Evolutionary conservation across 2,797 vertebrate genomes (phyloP).

Genomic region (Gymnothorax javanicus): DNA sequence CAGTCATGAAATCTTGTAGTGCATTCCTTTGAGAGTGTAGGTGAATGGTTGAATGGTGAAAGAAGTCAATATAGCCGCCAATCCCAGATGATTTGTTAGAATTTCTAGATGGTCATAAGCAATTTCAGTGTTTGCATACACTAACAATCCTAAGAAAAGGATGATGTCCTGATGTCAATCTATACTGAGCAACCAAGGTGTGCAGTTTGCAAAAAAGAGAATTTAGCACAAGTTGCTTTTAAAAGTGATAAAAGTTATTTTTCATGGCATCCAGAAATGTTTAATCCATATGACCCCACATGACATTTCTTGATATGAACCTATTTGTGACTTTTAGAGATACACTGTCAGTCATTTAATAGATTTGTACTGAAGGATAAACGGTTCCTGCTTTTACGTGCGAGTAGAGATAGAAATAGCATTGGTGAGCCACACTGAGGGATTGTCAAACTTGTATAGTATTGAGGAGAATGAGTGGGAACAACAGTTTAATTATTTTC

Average conservation of each 20-base stretch:
- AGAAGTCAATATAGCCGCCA: neutral
- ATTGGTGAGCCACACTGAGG: neutral
- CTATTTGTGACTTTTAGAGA: neutral
- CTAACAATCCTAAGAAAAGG: neutral
- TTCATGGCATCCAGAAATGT: neutral
- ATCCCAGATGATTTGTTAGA: neutral
- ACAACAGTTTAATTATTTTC: neutral
- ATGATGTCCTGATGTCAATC: neutral
- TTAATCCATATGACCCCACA: neutral
- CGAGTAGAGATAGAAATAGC: neutral
- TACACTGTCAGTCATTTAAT: slow-evolving; percentile 9
- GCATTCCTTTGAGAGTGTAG: neutral
- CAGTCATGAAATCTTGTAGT: too few species aligned
- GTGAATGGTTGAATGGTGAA: neutral
- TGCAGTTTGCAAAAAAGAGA: neutral
- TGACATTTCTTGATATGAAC: neutral
- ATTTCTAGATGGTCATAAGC: neutral
- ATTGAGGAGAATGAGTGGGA: neutral
- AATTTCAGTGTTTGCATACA: neutral
- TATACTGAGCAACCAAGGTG: neutral
- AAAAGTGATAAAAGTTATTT: neutral
- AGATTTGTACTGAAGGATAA: neutral
- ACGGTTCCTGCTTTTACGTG: neutral
- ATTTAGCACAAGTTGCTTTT: neutral
- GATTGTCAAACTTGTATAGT: neutral